Percentiles rank a stretch among this genome's conserved stretches.
phyloP scores from a whole-genome alignment of 2,113 vertebrate genomes.

The Antennarius striatus region DNA sequence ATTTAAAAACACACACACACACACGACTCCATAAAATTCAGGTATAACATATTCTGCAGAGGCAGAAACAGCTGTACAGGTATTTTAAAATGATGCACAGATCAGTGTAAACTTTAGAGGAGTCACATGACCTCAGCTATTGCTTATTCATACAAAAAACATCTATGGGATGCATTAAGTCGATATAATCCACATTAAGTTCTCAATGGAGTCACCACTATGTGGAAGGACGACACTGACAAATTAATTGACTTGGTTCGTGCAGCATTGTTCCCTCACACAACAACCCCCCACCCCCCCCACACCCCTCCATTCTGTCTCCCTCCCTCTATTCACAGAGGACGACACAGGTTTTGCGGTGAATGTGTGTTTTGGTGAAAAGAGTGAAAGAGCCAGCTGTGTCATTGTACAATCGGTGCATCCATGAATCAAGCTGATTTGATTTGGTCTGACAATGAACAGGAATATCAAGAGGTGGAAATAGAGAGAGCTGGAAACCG shows the following conservation, averaged over 20 bases:
- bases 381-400: slow-evolving; percentile 51
- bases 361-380: slow-evolving; percentile 17
- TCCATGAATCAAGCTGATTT: slow-evolving; percentile 54
- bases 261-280: slow-evolving; percentile 20
- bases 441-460: slow-evolving; percentile 28
- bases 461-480: slow-evolving; percentile 22
- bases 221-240: slow-evolving; percentile 2
- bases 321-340: slow-evolving; percentile 27
- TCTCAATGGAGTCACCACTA: background rate
- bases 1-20: no score
- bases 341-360: slow-evolving; percentile 34
- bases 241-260: slow-evolving; percentile 24
- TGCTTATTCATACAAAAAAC: slow-evolving; percentile 30
- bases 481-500: background rate
- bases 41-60: no score
- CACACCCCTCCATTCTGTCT: background rate
- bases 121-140: slow-evolving; percentile 4
- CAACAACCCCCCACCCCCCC: background rate
- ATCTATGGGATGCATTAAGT: slow-evolving; percentile 11
- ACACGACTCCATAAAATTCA: no score
- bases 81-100: no score
- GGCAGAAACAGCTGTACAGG: no score
- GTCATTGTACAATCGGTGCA: slow-evolving; percentile 43
- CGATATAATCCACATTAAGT: slow-evolving; percentile 32
- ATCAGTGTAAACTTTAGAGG: no score